Evolutionary conservation across 2,113 vertebrate species (phyloP).

Genomic region (Silurus glanis): DNA sequence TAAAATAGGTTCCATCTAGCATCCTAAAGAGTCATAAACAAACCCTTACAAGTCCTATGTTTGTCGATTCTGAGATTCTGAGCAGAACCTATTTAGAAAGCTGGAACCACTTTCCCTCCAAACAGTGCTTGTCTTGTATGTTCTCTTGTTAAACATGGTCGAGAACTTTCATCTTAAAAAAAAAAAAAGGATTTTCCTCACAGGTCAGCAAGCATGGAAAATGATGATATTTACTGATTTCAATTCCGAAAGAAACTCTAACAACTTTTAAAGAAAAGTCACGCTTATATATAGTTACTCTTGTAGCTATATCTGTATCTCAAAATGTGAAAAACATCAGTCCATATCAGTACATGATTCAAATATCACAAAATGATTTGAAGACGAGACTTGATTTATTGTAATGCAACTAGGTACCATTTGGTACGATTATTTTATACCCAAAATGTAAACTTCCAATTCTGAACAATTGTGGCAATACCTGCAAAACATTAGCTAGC

Average conservation of each 20-base stretch:
- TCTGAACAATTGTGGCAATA: not conserved
- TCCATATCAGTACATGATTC: too few relatives aligned
- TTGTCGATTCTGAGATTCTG: not conserved
- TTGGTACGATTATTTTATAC: not conserved
- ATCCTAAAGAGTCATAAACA: not conserved
- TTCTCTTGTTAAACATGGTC: not conserved
- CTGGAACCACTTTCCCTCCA: not conserved
- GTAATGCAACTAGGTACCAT: not conserved
- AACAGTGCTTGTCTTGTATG: not conserved
- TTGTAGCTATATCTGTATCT: not conserved
- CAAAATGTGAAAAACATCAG: not conserved
- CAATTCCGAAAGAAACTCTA: not conserved
- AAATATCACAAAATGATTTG: not conserved
- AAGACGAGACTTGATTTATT: not conserved
- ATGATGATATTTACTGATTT: not conserved
- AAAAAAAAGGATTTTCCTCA: not conserved
- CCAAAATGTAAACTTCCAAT: not conserved
- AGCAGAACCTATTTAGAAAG: not conserved
- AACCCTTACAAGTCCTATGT: not conserved
- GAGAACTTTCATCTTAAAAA: not conserved
- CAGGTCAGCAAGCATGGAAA: not conserved
- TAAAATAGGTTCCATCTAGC: not conserved
- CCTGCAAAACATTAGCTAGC: not conserved
- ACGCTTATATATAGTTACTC: too few relatives aligned
- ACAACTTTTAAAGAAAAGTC: not conserved